These are phyloP conservation scores for Leptoteleia sp. DNA, from an alignment of 1,140 invertebrate species.

Conservation along the genomic window DNA sequence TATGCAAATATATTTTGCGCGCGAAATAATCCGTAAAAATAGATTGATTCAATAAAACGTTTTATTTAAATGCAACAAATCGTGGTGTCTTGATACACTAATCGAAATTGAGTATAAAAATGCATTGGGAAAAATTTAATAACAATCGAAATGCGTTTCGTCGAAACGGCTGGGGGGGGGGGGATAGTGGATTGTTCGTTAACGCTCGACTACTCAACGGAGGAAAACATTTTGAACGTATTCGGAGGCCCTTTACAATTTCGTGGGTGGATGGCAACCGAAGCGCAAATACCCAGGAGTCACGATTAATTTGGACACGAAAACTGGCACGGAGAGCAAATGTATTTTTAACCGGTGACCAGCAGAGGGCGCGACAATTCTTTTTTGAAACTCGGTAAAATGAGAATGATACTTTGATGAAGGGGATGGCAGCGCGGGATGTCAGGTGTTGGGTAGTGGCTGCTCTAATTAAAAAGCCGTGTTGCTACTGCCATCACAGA, in stretches of 20 bases:
- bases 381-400: constrained; percentile 76
- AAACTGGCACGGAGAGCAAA: constrained; percentile 62
- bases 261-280: constrained; percentile 60
- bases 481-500: constrained; percentile 76
- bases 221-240: constrained; percentile 56
- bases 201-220: constrained; percentile 23
- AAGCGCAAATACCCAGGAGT: constrained; percentile 62
- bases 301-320: constrained; percentile 66
- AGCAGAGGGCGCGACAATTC: constrained; percentile 68
- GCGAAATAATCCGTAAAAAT: too few species aligned
- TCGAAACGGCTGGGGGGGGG: too few species aligned
- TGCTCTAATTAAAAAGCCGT: constrained; percentile 81
- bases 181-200: constrained; percentile 49
- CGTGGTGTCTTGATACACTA: too few species aligned
- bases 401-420: constrained; percentile 80
- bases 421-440: constrained; percentile 76
- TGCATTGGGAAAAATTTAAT: too few species aligned
- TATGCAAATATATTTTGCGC: too few species aligned
- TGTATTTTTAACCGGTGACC: constrained; percentile 66
- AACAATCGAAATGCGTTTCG: too few species aligned
- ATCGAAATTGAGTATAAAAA: too few species aligned
- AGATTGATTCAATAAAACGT: too few species aligned
- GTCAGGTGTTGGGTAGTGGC: constrained; percentile 77
- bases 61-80: too few species aligned
- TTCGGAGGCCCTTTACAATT: constrained; percentile 57